A percentile compares a stretch with the other conserved stretches of the same genome.
Evolutionary conservation across 2,113 vertebrate genomes (phyloP).

Genomic region (Alligator sinensis): DNA sequence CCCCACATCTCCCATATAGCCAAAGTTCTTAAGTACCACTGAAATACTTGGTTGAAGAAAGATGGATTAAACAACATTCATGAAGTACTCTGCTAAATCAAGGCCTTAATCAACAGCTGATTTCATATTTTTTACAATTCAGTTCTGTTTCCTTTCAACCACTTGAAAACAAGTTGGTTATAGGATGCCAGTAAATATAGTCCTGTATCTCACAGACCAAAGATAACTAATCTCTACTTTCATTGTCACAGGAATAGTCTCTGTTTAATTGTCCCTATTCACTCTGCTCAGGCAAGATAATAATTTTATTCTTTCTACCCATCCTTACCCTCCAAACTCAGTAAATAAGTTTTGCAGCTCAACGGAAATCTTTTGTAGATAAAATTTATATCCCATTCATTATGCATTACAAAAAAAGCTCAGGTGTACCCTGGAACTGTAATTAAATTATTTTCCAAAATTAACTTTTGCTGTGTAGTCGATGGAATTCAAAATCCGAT

Average conservation of each 20-base stretch:
- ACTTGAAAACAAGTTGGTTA: not conserved
- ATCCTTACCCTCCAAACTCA: conserved; percentile 29
- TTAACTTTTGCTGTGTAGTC: conserved; percentile 66
- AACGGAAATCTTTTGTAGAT: conserved; percentile 21
- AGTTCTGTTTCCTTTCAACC: not conserved
- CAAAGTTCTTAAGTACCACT: not conserved
- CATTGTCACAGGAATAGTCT: not conserved
- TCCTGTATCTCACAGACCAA: not conserved
- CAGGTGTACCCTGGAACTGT: conserved; percentile 14
- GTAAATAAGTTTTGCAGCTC: conserved; percentile 48
- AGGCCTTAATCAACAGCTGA: not conserved
- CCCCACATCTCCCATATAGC: not conserved
- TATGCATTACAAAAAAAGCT: conserved; percentile 51
- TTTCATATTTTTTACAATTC: not conserved
- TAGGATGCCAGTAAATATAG: not conserved
- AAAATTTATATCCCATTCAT: conserved; percentile 55
- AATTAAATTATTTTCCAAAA: conserved; percentile 78
- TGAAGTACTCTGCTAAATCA: not conserved
- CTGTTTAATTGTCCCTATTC: conserved; percentile 4
- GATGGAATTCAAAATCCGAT: conserved; percentile 68
- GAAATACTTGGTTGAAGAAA: not conserved
- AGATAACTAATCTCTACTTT: not conserved
- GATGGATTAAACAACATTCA: not conserved
- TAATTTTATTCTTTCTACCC: conserved; percentile 27
- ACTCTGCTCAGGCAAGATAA: conserved; percentile 41